Evolutionary conservation across 2,113 vertebrate genomes (phyloP).

Genomic region (Centropristis striata): DNA sequence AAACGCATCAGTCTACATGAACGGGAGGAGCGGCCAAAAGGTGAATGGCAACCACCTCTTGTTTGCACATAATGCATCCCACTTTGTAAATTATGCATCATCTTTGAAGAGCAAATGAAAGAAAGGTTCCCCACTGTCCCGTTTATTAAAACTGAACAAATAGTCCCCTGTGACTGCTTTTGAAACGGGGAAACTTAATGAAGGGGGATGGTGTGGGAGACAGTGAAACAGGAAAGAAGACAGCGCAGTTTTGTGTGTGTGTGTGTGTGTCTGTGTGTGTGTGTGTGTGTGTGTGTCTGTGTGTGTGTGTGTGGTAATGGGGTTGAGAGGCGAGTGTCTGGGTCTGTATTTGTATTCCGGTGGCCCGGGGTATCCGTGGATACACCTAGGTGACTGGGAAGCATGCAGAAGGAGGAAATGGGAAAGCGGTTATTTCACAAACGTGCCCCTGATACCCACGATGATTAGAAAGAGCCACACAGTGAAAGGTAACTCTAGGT

Average conservation of each 20-base stretch:
- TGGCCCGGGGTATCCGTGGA: slow-evolving; percentile 91
- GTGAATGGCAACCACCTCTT: neutral
- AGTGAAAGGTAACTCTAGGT: slow-evolving; percentile 78
- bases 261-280: slow-evolving; percentile 43
- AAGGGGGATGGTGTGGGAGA: slow-evolving; percentile 65
- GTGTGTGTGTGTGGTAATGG: slow-evolving; percentile 58
- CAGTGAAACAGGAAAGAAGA: slow-evolving; percentile 67
- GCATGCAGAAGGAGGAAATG: slow-evolving; percentile 89
- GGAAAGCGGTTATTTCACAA: slow-evolving; percentile 79
- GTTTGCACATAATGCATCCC: neutral
- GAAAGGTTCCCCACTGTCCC: slow-evolving; percentile 28
- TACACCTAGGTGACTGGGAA: slow-evolving; percentile 92
- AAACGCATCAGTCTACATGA: neutral
- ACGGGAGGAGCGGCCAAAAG: neutral
- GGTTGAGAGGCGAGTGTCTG: slow-evolving; percentile 75
- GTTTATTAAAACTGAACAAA: slow-evolving; percentile 65
- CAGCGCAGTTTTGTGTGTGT: slow-evolving; percentile 41
- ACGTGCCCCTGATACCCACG: slow-evolving; percentile 80
- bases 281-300: slow-evolving; percentile 38
- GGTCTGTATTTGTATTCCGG: slow-evolving; percentile 90
- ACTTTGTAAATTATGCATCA: slow-evolving; percentile 23
- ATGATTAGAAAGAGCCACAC: slow-evolving; percentile 77
- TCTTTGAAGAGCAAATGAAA: slow-evolving; percentile 37
- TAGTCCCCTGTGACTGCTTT: slow-evolving; percentile 85
- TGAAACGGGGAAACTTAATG: slow-evolving; percentile 82